Conservation (phyloP, 2,888 invertebrate species). For the Drosophila picticornis region DNA sequence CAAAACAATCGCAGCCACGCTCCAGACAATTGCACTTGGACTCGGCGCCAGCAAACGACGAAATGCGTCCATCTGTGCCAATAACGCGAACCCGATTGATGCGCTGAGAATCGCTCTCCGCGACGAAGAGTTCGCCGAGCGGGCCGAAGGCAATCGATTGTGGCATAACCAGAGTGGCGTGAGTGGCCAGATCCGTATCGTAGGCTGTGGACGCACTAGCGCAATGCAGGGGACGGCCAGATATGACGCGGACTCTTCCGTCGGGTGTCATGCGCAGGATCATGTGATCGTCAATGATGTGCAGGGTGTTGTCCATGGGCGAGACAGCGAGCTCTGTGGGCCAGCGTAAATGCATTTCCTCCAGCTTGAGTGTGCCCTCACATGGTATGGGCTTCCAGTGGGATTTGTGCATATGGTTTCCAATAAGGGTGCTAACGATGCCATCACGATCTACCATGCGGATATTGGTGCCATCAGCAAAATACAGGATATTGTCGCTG, state of each 20-base stretch:
- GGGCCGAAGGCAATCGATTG: conserved; percentile 97
- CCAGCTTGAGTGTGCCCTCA: conserved; percentile 95
- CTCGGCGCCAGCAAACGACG: conserved; percentile 97
- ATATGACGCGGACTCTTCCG: conserved; percentile 95
- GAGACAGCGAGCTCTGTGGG: conserved; percentile 98
- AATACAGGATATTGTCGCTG: conserved; percentile 95
- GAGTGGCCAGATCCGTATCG: conserved; percentile 94
- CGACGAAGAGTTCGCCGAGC: conserved; percentile 96
- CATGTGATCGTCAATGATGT: conserved; percentile 98
- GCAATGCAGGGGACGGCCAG: conserved; percentile 97
- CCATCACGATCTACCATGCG: conserved; percentile 97
- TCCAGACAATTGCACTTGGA: conserved; percentile 97
- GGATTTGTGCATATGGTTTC: conserved; percentile 96
- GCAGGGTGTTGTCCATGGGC: conserved; percentile 96
- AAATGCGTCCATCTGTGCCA: conserved; percentile 96
- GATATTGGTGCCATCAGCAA: conserved; percentile 98
- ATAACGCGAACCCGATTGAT: conserved; percentile 96
- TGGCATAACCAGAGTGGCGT: conserved; percentile 96
- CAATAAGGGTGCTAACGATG: conserved; percentile 95
- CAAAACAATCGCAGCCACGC: conserved; percentile 96
- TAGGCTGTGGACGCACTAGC: conserved; percentile 92
- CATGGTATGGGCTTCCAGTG: conserved; percentile 98
- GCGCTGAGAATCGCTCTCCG: conserved; percentile 97
- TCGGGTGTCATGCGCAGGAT: conserved; percentile 96
- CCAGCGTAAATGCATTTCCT: conserved; percentile 97